These are phyloP conservation scores for Telmatochromis sp. DNA, from an alignment of 2,113 vertebrate species.

Conservation along the genomic window DNA sequence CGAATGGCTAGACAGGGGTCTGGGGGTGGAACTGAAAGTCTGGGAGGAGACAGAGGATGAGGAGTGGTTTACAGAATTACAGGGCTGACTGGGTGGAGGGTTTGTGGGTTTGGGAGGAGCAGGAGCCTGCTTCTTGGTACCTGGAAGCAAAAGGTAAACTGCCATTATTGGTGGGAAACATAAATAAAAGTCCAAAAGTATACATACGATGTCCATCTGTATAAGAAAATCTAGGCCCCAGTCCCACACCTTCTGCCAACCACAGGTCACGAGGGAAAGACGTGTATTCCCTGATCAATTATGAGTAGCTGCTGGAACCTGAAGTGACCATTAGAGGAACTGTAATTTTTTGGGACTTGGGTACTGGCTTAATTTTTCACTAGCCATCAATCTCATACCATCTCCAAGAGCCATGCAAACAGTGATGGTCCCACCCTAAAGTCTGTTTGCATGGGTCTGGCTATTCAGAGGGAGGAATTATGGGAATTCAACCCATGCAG, in stretches of 20 bases:
- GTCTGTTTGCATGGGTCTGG: background rate
- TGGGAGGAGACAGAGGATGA: constrained; percentile 62
- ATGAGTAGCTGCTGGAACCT: background rate
- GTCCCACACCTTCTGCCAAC: background rate
- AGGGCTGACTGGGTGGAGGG: constrained; percentile 79
- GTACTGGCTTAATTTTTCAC: background rate
- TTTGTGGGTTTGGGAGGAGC: constrained; percentile 90
- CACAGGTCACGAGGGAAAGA: background rate
- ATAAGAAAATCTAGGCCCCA: background rate
- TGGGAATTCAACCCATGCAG: background rate
- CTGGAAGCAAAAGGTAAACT: constrained; percentile 55
- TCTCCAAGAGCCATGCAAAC: background rate
- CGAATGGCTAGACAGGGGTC: constrained; percentile 70
- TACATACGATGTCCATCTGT: background rate
- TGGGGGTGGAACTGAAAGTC: constrained; percentile 73
- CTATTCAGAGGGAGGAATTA: background rate
- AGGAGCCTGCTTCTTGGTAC: constrained; percentile 90
- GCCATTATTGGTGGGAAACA: background rate
- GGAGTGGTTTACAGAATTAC: constrained; percentile 55
- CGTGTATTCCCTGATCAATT: background rate
- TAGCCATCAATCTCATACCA: background rate
- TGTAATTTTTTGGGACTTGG: background rate
- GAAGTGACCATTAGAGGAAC: background rate
- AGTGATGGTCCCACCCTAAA: background rate
- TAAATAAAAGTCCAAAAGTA: background rate